Evolutionary conservation across 35 echinoderm and acorn worm species (phyloP).

Genomic region (Holothuria glaberrima): DNA sequence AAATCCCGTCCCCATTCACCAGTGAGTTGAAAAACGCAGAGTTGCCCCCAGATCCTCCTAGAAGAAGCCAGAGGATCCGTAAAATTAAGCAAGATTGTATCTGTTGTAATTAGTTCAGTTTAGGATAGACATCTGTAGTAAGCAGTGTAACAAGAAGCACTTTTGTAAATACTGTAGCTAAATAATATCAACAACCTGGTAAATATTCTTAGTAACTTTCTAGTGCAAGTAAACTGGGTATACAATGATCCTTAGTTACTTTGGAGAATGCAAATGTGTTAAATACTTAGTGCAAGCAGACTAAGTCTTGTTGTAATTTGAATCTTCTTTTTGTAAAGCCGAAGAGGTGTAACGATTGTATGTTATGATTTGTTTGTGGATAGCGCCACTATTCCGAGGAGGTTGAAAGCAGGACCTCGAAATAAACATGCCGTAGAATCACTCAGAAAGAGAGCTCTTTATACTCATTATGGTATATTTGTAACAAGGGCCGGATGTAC

Average conservation of each 20-base stretch:
- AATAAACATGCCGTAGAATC: slow-evolving; percentile 4
- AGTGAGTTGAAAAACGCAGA: too few relatives aligned
- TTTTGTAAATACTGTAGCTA: slow-evolving; percentile 3
- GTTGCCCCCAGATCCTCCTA: neutral
- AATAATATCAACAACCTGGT: neutral
- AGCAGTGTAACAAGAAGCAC: neutral
- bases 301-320: slow-evolving; percentile 11
- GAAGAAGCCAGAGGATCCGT: slow-evolving; percentile 14
- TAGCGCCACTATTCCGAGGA: neutral
- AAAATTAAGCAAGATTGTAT: slow-evolving; percentile 13
- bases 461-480: too few relatives aligned
- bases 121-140: slow-evolving; percentile 1
- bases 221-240: slow-evolving; percentile 7
- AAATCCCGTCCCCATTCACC: too few relatives aligned
- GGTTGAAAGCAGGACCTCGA: neutral
- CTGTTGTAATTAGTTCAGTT: slow-evolving; percentile 17
- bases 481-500: too few relatives aligned
- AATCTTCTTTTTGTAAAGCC: neutral
- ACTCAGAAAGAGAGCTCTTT: too few relatives aligned
- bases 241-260: slow-evolving; percentile 17
- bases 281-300: slow-evolving; percentile 16
- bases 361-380: neutral
- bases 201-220: neutral
- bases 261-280: neutral
- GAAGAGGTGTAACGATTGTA: slow-evolving; percentile 9